Evolutionary conservation across 1,140 invertebrate genomes (phyloP), one percentile per base, ranked within the genome.

Genomic region (Chrysoperla carnea): DNA sequence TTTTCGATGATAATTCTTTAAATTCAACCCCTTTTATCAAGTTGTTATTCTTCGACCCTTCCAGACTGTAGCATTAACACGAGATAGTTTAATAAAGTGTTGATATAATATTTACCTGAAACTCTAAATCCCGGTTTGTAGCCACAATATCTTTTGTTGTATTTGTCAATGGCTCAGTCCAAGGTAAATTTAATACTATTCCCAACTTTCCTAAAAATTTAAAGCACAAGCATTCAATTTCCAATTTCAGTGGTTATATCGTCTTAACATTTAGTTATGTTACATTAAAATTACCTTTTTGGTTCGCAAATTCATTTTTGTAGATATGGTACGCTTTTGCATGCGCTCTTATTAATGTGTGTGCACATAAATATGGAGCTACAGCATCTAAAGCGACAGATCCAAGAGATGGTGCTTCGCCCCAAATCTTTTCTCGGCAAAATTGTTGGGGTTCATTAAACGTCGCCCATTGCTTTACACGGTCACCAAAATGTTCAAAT

Each of bases 241-340:
- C n/a, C n/a, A n/a, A n/a, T n/a, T n/a, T n/a, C n/a, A n/a, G n/a
- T n/a, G n/a, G n/a, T n/a, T n/a, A n/a, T n/a, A n/a, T n/a, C n/a
- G n/a, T n/a, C n/a, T n/a, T n/a, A n/a, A n/a, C n/a, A n/a, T n/a
- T n/a, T n/a, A n/a, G n/a, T n/a, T n/a, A n/a, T n/a, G n/a, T n/a
- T n/a, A n/a, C n/a, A n/a, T n/a, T n/a, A 23, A 43, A 41, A 48
- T 59, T 56, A 62, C 75, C 76, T 52, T 68, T 63, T 48, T 78
- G 72, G 8, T 52, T 49, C 6, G 57, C 29, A 53, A 76, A 83
- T 43, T 74, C 58, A 2, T 67, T 52, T 37, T 81, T 61, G 48
- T 80, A 84, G 43, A 83, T 62, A 47, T 72, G 69, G 43, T 74
- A 77, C 8, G 65, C 73, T 50, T 65, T 70, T 0, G 75, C 76